phyloP scores from a whole-genome alignment of 2,797 vertebrate species.

The Mionectes olivaceus region DNA sequence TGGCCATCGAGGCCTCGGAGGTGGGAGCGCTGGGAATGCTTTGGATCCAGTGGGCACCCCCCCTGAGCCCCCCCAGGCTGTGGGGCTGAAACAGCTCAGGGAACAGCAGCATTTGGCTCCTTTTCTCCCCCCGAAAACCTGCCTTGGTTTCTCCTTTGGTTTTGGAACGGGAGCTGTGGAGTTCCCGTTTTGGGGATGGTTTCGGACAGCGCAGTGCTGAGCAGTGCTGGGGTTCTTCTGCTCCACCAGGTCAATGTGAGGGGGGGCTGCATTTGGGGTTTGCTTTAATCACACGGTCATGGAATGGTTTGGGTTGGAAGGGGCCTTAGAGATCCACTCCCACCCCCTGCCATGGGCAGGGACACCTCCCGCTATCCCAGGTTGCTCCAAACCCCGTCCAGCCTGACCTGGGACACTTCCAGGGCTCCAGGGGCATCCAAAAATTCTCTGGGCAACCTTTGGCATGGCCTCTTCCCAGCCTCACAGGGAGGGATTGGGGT shows the following conservation, averaged over 20 bases:
- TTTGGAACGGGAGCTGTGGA: not conserved
- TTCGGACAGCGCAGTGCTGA: not conserved
- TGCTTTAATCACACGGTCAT: not conserved
- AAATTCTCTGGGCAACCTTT: not conserved
- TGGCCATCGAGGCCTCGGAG: constrained; percentile 97
- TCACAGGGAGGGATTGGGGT: not conserved
- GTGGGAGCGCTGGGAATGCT: constrained; percentile 62
- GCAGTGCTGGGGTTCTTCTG: not conserved
- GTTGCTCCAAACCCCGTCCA: not conserved
- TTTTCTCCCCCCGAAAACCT: not conserved
- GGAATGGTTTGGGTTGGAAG: not conserved
- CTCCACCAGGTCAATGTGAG: rapidly evolving
- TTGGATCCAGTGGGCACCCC: not conserved
- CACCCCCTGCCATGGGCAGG: not conserved
- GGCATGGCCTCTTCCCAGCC: not conserved
- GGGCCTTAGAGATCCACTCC: not conserved
- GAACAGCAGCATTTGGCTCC: not conserved
- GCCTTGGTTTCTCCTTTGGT: not conserved
- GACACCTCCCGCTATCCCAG: not conserved
- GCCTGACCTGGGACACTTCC: not conserved
- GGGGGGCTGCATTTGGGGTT: not conserved
- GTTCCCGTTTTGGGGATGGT: not conserved
- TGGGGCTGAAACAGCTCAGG: not conserved
- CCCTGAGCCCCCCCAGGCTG: not conserved
- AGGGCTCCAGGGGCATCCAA: not conserved